Percentiles rank a stretch among this genome's conserved stretches.
Conservation (phyloP, 2,797 vertebrate species). For the Darevskia nairensis region DNA sequence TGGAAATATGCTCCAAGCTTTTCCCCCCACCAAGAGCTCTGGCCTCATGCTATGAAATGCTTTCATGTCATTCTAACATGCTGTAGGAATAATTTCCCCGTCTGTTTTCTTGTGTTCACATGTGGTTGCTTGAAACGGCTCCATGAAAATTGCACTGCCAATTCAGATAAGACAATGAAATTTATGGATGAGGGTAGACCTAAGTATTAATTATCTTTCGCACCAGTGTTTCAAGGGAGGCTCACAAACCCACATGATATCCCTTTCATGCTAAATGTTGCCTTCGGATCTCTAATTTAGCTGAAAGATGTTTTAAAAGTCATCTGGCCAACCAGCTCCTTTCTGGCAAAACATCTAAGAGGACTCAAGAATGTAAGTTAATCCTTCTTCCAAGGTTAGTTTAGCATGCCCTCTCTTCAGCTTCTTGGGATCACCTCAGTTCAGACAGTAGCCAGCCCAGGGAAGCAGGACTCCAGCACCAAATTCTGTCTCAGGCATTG, state of each 20-base stretch:
- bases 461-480: neutral
- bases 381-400: slow-evolving; percentile 34
- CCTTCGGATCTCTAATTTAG: slow-evolving; percentile 35
- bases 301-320: slow-evolving; percentile 61
- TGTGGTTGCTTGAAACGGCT: slow-evolving; percentile 76
- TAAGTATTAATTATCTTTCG: slow-evolving; percentile 76
- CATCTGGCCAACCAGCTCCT: slow-evolving; percentile 51
- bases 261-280: slow-evolving; percentile 63
- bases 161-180: slow-evolving; percentile 73
- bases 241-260: slow-evolving; percentile 71
- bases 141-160: slow-evolving; percentile 69
- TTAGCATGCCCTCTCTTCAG: slow-evolving; percentile 11
- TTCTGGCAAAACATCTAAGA: slow-evolving; percentile 50
- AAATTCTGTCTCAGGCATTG: neutral
- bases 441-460: neutral
- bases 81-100: slow-evolving; percentile 67
- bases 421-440: neutral
- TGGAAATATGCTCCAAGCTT: slow-evolving; percentile 66
- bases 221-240: slow-evolving; percentile 65
- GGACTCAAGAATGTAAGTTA: slow-evolving; percentile 61
- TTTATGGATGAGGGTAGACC: slow-evolving; percentile 77
- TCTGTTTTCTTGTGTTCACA: slow-evolving; percentile 61
- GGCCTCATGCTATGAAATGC: slow-evolving; percentile 59
- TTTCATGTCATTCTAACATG: slow-evolving; percentile 69
- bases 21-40: slow-evolving; percentile 49